phyloP scores from a whole-genome alignment of 2,113 vertebrate genomes.

The Chloebia gouldiae region DNA sequence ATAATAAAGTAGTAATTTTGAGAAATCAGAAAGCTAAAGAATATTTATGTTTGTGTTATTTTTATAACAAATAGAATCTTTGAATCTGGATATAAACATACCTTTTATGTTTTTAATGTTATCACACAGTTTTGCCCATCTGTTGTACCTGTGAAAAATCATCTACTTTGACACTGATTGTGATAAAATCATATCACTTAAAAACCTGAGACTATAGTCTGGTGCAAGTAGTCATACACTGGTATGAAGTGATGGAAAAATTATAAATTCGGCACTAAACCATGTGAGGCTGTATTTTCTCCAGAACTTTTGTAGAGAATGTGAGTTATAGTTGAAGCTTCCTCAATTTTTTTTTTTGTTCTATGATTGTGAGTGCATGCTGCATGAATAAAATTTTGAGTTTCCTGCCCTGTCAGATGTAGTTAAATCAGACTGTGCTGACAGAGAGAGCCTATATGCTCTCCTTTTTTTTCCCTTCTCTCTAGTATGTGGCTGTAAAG shows the following conservation, averaged over 20 bases:
- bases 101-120: neutral
- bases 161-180: neutral
- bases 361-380: neutral
- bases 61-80: neutral
- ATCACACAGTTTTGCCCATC: neutral
- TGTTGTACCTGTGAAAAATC: neutral
- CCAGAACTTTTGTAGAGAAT: neutral
- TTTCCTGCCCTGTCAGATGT: neutral
- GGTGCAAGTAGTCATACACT: neutral
- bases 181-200: neutral
- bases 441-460: neutral
- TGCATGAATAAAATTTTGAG: neutral
- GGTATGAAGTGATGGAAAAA: neutral
- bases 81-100: neutral
- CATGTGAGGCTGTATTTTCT: neutral
- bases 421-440: neutral
- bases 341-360: neutral
- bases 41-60: neutral
- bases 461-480: neutral
- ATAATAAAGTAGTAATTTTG: conserved; percentile 15
- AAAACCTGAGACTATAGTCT: neutral
- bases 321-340: neutral
- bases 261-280: neutral
- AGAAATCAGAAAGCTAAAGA: neutral
- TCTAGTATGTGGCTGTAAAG: neutral